Evolutionary conservation across 2,113 vertebrate genomes (phyloP).

Genomic region (Caranx melampygus): DNA sequence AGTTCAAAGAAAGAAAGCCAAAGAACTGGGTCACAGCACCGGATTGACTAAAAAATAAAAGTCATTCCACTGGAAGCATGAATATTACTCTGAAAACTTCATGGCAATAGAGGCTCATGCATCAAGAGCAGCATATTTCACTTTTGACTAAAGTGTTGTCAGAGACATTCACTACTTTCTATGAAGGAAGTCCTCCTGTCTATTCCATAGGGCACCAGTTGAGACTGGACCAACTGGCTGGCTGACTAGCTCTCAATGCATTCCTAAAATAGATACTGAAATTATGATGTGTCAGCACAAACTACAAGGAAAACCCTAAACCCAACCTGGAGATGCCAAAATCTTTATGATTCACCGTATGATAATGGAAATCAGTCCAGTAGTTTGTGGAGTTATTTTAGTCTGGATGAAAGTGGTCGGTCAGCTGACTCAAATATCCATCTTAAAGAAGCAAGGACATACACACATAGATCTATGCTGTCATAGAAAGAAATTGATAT

Average conservation of each 20-base stretch:
- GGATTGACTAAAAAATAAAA: neutral
- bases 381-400: neutral
- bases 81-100: neutral
- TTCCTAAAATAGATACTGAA: no score
- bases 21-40: neutral
- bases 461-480: neutral
- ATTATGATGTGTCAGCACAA: no score
- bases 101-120: neutral
- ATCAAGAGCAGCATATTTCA: no score
- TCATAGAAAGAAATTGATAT: neutral
- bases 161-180: no score
- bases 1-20: conserved; percentile 17
- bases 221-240: no score
- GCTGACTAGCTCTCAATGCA: no score
- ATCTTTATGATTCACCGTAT: neutral
- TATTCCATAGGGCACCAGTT: no score
- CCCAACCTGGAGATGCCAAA: no score
- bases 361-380: neutral
- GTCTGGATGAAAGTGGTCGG: neutral
- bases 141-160: no score
- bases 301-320: no score
- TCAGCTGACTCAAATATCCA: neutral
- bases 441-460: neutral
- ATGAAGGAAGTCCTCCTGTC: no score
- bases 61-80: neutral